Evolutionary conservation across 2,797 vertebrate genomes (phyloP).

Genomic region (Lepus oiostolus): DNA sequence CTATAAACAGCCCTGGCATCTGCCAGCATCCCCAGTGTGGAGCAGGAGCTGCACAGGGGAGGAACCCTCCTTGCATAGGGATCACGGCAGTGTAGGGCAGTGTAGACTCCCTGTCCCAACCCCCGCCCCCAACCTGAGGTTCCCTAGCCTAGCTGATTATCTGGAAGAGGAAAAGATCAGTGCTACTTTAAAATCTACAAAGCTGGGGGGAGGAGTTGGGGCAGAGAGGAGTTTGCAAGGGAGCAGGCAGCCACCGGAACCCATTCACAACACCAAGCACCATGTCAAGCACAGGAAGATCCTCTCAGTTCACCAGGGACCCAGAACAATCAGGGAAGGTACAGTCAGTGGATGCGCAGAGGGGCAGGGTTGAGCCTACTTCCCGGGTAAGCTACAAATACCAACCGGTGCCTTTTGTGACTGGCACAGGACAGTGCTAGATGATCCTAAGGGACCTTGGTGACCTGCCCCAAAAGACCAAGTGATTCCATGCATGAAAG

Average conservation of each 20-base stretch:
- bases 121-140: neutral
- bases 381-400: neutral
- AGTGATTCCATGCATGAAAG: neutral
- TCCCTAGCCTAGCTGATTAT: conserved; percentile 2
- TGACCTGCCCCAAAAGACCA: neutral
- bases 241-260: neutral
- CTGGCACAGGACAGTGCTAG: neutral
- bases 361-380: neutral
- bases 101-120: too few species aligned
- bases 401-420: neutral
- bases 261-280: neutral
- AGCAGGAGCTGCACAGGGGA: conserved; percentile 2
- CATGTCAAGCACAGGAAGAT: neutral
- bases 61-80: neutral
- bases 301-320: neutral
- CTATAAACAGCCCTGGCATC: conserved; percentile 79
- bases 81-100: neutral
- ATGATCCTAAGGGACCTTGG: neutral
- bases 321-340: neutral
- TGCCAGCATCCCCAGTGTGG: conserved; percentile 19
- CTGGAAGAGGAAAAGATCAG: conserved; percentile 31
- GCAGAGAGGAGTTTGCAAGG: neutral
- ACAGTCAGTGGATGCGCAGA: neutral
- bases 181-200: conserved; percentile 31
- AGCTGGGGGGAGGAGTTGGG: neutral